phyloP scores from a whole-genome alignment of 2,113 vertebrate genomes.

The Gambusia holbrooki region DNA sequence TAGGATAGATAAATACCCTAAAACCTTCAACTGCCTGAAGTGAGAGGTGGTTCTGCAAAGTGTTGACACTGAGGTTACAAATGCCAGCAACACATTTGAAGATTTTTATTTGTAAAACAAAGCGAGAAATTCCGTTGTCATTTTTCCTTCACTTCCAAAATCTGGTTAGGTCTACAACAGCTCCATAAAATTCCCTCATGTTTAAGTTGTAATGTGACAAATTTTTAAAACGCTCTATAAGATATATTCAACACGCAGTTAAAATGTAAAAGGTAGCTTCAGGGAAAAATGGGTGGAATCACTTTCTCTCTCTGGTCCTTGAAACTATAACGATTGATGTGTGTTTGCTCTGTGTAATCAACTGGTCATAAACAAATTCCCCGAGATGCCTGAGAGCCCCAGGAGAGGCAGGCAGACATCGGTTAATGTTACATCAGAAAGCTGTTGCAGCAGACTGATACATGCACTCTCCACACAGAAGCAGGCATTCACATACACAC shows the following conservation, averaged over 20 bases:
- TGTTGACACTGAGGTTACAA: no score
- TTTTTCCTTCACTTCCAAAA: no score
- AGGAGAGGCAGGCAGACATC: conserved; percentile 53
- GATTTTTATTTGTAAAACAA: no score
- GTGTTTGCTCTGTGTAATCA: conserved; percentile 23
- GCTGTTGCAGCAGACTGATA: conserved; percentile 36
- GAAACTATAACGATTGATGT: conserved; percentile 12
- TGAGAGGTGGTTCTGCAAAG: no score
- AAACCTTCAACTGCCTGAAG: no score
- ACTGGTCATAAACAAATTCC: conserved; percentile 54
- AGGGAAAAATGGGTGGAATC: neutral
- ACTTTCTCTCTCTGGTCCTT: neutral
- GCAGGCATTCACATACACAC: conserved; percentile 55
- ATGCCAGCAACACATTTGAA: no score
- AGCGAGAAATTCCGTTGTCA: no score
- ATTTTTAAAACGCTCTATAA: no score
- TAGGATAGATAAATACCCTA: no score
- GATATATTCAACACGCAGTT: neutral
- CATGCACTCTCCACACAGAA: conserved; percentile 42
- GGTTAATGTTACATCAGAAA: conserved; percentile 73
- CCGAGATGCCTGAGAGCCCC: conserved; percentile 50
- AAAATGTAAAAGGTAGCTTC: neutral
- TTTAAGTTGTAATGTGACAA: no score
- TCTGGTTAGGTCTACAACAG: no score
- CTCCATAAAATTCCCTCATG: no score